Conservation (phyloP, 2,797 vertebrate genomes). For the Pachyuromys duprasi region DNA sequence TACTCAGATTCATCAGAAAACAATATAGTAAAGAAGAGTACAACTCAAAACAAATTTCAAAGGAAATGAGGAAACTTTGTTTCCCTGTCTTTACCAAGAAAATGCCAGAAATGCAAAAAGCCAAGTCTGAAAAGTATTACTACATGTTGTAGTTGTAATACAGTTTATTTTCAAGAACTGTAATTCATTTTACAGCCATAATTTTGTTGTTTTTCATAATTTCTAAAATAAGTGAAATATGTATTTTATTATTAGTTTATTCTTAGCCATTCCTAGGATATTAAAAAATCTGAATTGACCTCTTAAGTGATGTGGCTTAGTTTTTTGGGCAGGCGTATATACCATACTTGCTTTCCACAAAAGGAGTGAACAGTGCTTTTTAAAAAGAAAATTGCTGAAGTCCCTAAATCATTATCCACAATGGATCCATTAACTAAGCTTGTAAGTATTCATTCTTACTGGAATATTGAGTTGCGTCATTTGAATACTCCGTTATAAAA, state of each 20-base stretch:
- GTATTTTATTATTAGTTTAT: neutral
- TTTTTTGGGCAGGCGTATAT: neutral
- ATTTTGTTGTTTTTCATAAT: neutral
- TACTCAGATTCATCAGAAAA: constrained; percentile 41
- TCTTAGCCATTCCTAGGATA: neutral
- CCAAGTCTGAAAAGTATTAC: neutral
- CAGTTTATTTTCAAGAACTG: constrained; percentile 26
- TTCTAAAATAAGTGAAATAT: neutral
- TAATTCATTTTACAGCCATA: constrained; percentile 5
- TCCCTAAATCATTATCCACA: neutral
- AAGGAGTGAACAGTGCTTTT: neutral
- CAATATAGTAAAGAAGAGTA: neutral
- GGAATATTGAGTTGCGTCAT: neutral
- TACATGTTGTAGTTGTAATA: constrained; percentile 39
- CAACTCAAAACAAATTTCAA: constrained; percentile 42
- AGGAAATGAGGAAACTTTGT: constrained; percentile 2
- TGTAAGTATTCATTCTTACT: neutral
- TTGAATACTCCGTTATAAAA: neutral
- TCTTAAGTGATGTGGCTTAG: neutral
- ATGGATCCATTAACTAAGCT: neutral
- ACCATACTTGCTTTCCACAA: neutral
- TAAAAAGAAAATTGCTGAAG: neutral
- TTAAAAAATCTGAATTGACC: constrained; percentile 17
- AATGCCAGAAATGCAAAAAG: constrained; percentile 45
- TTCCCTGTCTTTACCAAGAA: neutral